Evolutionary conservation across 1,140 invertebrate genomes (phyloP).

Genomic region (Drosophila nannoptera): DNA sequence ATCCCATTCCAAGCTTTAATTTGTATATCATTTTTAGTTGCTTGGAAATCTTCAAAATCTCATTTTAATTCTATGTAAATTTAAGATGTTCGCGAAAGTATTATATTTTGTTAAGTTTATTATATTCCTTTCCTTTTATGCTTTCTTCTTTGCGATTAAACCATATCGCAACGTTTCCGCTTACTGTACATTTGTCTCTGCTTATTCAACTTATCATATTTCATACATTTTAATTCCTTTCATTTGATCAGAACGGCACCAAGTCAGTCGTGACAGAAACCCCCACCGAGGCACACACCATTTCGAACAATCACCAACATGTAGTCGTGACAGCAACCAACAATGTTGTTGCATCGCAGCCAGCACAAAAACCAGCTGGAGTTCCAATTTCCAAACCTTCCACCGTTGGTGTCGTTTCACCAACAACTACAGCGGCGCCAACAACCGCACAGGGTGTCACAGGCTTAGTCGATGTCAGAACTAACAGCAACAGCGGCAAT

Average conservation of each 20-base stretch:
- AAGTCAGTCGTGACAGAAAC: slow-evolving; percentile 61
- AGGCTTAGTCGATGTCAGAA: slow-evolving; percentile 11
- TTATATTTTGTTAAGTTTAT: background rate
- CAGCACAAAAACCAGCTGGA: slow-evolving; percentile 49
- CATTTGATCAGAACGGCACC: slow-evolving; percentile 47
- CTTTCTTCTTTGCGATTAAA: background rate
- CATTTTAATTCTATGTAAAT: slow-evolving; percentile 2
- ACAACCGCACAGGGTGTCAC: slow-evolving; percentile 48
- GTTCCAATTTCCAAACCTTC: slow-evolving; percentile 47
- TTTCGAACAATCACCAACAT: slow-evolving; percentile 56
- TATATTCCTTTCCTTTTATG: background rate
- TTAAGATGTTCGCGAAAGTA: background rate
- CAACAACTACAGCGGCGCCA: slow-evolving; percentile 36
- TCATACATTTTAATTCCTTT: background rate
- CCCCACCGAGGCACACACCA: slow-evolving; percentile 46
- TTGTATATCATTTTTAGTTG: no score
- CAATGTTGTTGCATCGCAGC: slow-evolving; percentile 25
- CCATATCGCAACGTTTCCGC: background rate
- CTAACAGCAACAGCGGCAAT: slow-evolving; percentile 20
- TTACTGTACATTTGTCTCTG: background rate
- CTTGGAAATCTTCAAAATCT: background rate
- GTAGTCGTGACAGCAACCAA: slow-evolving; percentile 45
- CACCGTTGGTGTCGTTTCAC: slow-evolving; percentile 36
- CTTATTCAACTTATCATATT: slow-evolving; percentile 13
- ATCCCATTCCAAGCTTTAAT: no score